These are phyloP conservation scores for Allygus modestus DNA, from an alignment of 2,888 invertebrate species.

Conservation along the genomic window DNA sequence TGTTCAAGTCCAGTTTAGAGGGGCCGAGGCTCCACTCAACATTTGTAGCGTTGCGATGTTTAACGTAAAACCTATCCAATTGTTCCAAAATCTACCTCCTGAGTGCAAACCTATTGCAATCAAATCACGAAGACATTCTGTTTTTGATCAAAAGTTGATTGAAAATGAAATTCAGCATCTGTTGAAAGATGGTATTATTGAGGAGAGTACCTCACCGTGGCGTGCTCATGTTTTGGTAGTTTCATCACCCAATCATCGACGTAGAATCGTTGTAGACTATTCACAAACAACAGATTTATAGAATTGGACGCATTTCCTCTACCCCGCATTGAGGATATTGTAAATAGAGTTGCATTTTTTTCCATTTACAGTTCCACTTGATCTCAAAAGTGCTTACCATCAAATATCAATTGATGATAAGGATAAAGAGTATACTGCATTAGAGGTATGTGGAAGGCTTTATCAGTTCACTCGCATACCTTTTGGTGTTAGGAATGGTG, in stretches of 20 bases:
- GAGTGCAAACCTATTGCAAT: conserved; percentile 8
- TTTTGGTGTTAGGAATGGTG: conserved; percentile 39
- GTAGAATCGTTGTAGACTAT: conserved; percentile 1
- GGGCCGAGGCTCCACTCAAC: not conserved
- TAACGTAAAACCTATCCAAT: not conserved
- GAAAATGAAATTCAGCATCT: not conserved
- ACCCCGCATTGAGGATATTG: not conserved
- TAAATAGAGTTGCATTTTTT: not conserved
- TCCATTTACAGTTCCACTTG: not conserved
- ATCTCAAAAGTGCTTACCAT: conserved; percentile 49
- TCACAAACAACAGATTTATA: not conserved
- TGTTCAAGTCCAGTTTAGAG: not conserved
- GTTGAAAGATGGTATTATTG: not conserved
- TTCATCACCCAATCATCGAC: not conserved
- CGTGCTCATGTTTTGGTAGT: not conserved
- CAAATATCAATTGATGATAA: conserved; percentile 30
- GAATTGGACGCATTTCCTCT: not conserved
- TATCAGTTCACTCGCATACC: conserved; percentile 33
- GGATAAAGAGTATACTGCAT: conserved; percentile 23
- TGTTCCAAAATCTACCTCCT: not conserved
- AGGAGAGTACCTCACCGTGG: not conserved
- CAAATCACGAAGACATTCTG: not conserved
- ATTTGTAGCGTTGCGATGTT: not conserved
- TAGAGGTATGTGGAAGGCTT: conserved; percentile 24
- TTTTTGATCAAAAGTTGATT: not conserved